These are phyloP conservation scores for Peromyscus eremicus DNA, from an alignment of 2,797 vertebrate species.

Conservation along the genomic window DNA sequence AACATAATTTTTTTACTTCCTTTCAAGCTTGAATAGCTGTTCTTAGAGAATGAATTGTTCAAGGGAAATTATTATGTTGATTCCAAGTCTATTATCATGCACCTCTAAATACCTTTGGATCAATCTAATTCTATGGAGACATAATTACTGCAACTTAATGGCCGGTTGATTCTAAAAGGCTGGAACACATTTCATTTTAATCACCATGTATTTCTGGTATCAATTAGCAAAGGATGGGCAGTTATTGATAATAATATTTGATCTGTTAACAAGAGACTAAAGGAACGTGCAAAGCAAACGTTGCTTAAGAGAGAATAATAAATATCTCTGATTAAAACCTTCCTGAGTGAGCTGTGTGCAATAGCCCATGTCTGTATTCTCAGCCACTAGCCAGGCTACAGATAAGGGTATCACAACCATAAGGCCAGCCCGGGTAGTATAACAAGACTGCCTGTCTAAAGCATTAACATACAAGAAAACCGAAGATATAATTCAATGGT, in stretches of 20 bases:
- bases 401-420: not conserved
- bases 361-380: not conserved
- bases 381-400: not conserved
- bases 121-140: not conserved
- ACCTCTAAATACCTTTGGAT: slow-evolving; percentile 24
- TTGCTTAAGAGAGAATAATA: not conserved
- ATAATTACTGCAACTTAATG: slow-evolving; percentile 17
- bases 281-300: not conserved
- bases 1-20: not conserved
- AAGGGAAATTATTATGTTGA: not conserved
- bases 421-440: not conserved
- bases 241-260: slow-evolving; percentile 1
- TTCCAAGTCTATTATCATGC: not conserved
- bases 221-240: not conserved
- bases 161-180: not conserved
- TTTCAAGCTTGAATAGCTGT: not conserved
- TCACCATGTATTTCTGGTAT: not conserved
- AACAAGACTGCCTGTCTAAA: not conserved
- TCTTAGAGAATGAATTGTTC: not conserved
- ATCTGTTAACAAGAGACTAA: slow-evolving; percentile 3
- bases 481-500: not conserved
- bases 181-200: slow-evolving; percentile 16
- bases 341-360: not conserved
- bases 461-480: not conserved
- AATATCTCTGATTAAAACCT: not conserved